Evolutionary conservation across 2,797 vertebrate species (phyloP).

Genomic region (Rhinophrynus dorsalis): DNA sequence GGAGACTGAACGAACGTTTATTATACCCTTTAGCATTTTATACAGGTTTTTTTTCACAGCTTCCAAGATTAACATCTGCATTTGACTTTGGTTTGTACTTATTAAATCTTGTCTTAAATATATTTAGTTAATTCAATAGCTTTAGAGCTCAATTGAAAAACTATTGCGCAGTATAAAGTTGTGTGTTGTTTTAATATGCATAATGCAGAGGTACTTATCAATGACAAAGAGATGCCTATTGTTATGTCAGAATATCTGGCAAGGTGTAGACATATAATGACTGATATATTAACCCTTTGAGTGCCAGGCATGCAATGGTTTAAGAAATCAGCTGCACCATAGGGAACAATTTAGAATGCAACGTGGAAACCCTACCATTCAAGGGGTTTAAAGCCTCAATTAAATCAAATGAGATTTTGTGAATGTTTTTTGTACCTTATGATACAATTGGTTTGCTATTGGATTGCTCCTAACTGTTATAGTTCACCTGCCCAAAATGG

Average conservation of each 20-base stretch:
- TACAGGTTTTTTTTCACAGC: background rate
- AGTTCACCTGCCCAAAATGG: too few relatives aligned
- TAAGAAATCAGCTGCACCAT: too few relatives aligned
- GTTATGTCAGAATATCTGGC: background rate
- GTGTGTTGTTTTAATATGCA: background rate
- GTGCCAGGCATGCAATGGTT: too few relatives aligned
- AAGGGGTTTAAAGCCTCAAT: too few relatives aligned
- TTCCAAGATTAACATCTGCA: conserved; percentile 4
- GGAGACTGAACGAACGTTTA: conserved; percentile 11
- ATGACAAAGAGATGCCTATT: conserved; percentile 35
- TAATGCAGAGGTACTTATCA: conserved; percentile 6
- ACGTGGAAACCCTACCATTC: too few relatives aligned
- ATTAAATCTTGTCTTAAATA: conserved; percentile 34
- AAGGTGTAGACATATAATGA: conserved; percentile 23
- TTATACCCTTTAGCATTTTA: conserved; percentile 32
- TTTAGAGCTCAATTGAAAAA: background rate
- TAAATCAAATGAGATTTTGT: too few relatives aligned
- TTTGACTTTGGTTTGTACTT: conserved; percentile 35
- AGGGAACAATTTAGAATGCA: too few relatives aligned
- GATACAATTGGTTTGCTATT: too few relatives aligned
- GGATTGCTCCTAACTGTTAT: too few relatives aligned
- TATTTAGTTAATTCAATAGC: conserved; percentile 29
- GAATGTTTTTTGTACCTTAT: too few relatives aligned
- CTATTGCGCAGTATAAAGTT: background rate
- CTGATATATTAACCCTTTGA: too few relatives aligned